These are phyloP conservation scores for Psettodes erumei DNA, from an alignment of 2,113 vertebrate genomes.

Conservation along the genomic window DNA sequence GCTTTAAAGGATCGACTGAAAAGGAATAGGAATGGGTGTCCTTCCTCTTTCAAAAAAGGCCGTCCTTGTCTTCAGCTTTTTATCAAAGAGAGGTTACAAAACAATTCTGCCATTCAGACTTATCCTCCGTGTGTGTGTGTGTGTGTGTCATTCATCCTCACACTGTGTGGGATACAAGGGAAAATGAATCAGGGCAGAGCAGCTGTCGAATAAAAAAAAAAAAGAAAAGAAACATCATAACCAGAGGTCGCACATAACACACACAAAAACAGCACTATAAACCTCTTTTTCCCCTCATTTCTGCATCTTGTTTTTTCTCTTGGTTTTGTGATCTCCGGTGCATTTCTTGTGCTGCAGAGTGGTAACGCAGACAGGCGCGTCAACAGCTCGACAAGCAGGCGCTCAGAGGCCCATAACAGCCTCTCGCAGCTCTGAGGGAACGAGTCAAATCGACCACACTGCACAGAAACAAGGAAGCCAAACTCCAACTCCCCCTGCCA, in stretches of 20 bases:
- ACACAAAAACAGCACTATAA: neutral
- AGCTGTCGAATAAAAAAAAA: neutral
- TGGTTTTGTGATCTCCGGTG: neutral
- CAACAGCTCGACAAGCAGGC: neutral
- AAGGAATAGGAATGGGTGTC: neutral
- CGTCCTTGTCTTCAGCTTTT: neutral
- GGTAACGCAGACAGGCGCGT: neutral
- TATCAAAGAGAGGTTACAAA: neutral
- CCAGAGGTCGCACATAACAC: neutral
- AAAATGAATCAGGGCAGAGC: neutral
- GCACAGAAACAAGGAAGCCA: neutral
- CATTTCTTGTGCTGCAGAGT: neutral
- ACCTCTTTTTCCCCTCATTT: neutral
- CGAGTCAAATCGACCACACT: neutral
- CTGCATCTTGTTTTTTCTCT: neutral
- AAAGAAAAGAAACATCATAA: neutral
- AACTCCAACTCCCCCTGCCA: no score
- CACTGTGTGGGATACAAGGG: neutral
- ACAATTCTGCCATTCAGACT: constrained; percentile 7
- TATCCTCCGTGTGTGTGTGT: neutral
- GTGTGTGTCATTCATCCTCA: constrained; percentile 4
- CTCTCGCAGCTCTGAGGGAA: neutral
- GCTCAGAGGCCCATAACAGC: neutral
- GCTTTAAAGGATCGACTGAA: constrained; percentile 12
- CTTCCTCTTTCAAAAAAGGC: neutral